phyloP scores from a whole-genome alignment of 2,888 invertebrate genomes.

The Mechanitis messenoides region DNA sequence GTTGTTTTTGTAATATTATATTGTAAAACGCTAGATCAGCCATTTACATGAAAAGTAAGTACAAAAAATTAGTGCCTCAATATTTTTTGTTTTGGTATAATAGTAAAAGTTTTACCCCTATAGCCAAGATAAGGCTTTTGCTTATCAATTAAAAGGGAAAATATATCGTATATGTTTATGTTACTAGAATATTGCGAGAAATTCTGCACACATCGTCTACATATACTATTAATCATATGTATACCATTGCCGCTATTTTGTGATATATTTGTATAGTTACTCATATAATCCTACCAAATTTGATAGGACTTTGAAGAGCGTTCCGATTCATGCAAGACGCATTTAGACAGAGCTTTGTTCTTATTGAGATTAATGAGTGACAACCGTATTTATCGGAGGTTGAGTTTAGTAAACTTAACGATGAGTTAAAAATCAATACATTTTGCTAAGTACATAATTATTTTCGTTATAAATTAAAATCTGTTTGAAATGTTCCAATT shows the following conservation, averaged over 20 bases:
- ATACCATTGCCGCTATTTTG: slow-evolving; percentile 72
- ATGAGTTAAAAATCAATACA: slow-evolving; percentile 23
- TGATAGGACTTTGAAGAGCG: slow-evolving; percentile 44
- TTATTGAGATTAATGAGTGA: slow-evolving; percentile 9
- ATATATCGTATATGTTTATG: slow-evolving; percentile 32
- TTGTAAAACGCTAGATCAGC: slow-evolving; percentile 61
- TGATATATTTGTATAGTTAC: slow-evolving; percentile 50
- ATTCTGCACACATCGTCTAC: slow-evolving; percentile 46
- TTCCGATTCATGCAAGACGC: slow-evolving; percentile 48
- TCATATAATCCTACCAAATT: slow-evolving; percentile 56
- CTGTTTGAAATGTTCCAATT: neutral
- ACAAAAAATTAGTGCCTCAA: slow-evolving; percentile 70
- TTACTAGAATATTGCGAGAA: slow-evolving; percentile 36
- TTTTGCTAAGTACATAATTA: neutral
- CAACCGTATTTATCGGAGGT: slow-evolving; percentile 11
- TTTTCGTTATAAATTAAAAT: slow-evolving; percentile 1
- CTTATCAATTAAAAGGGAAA: slow-evolving; percentile 20
- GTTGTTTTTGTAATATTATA: slow-evolving; percentile 39
- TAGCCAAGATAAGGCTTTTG: slow-evolving; percentile 28
- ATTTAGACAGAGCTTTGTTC: slow-evolving; percentile 15
- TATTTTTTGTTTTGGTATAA: slow-evolving; percentile 56
- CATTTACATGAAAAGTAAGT: slow-evolving; percentile 77
- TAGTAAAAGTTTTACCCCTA: slow-evolving; percentile 41
- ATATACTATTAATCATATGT: slow-evolving; percentile 51
- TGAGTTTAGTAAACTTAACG: slow-evolving; percentile 14